Conservation (phyloP, 2,888 invertebrate genomes). For the Deilephila porcellus region DNA sequence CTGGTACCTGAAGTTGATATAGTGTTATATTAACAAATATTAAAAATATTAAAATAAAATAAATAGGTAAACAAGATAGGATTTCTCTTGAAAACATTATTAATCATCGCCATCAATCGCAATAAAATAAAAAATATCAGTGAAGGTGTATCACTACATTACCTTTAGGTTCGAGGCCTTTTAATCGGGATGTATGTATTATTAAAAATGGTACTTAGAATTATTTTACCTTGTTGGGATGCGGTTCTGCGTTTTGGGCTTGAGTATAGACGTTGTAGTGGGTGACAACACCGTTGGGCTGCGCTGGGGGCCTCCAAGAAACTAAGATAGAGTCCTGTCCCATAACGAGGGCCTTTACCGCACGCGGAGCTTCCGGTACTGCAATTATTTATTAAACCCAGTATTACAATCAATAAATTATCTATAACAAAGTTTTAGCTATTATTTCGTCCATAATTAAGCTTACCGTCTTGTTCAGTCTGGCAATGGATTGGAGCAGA, state of each 20-base stretch:
- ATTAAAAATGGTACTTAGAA: background rate
- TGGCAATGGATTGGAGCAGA: conserved; percentile 95
- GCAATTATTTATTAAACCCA: conserved; percentile 22
- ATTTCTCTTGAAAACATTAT: background rate
- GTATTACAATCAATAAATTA: background rate
- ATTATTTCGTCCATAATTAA: conserved; percentile 6
- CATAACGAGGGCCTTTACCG: conserved; percentile 96
- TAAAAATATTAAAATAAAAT: background rate
- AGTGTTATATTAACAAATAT: background rate
- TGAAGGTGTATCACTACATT: no score
- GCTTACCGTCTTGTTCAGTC: conserved; percentile 96
- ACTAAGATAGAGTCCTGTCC: conserved; percentile 95
- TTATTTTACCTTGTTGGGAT: conserved; percentile 87
- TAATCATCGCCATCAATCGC: background rate
- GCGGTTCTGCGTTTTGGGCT: conserved; percentile 88
- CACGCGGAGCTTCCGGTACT: conserved; percentile 97
- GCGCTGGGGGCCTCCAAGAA: conserved; percentile 96
- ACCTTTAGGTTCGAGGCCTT: no score
- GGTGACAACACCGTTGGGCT: conserved; percentile 96
- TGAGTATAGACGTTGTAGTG: conserved; percentile 97
- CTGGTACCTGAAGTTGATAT: conserved; percentile 82
- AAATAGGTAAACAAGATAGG: no score
- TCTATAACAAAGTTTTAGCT: background rate
- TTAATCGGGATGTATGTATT: background rate
- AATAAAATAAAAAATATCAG: no score